A percentile compares a stretch with the other conserved stretches of the same genome.
These are phyloP conservation scores for Ophion ventricosus DNA, from an alignment of 2,888 invertebrate genomes.

Conservation along the genomic window DNA sequence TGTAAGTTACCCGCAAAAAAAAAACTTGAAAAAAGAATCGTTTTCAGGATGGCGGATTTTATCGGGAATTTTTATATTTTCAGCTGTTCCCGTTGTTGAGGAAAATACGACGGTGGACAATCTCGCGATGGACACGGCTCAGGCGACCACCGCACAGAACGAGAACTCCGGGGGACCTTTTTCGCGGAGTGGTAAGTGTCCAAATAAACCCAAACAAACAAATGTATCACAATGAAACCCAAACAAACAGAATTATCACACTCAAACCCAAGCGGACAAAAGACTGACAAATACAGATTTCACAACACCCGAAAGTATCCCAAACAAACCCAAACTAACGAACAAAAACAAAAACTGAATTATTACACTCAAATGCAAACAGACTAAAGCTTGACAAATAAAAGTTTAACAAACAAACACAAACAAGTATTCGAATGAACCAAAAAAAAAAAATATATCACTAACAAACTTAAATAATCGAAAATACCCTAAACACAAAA, in stretches of 20 bases:
- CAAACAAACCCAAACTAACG: neutral
- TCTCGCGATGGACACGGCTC: constrained; percentile 79
- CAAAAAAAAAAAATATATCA: no score
- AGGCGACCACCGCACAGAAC: constrained; percentile 71
- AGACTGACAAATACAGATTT: no score
- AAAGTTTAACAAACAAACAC: no score
- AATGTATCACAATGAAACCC: neutral
- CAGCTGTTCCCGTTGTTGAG: constrained; percentile 47
- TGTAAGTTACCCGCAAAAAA: constrained; percentile 36
- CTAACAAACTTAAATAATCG: no score
- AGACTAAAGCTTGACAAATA: no score
- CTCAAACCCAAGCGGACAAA: no score
- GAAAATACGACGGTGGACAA: constrained; percentile 73
- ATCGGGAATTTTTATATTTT: neutral
- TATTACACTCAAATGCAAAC: no score
- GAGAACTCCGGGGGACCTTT: constrained; percentile 67
- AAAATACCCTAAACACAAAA: no score
- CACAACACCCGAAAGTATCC: neutral
- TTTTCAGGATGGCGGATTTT: neutral
- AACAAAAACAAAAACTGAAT: no score
- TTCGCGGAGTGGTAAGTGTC: constrained; percentile 69
- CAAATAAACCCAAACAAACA: neutral
- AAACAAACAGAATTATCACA: neutral
- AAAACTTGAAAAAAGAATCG: neutral
- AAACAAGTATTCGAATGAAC: no score